Evolutionary conservation across 2,797 vertebrate genomes (phyloP).

Genomic region (Limosa lapponica): DNA sequence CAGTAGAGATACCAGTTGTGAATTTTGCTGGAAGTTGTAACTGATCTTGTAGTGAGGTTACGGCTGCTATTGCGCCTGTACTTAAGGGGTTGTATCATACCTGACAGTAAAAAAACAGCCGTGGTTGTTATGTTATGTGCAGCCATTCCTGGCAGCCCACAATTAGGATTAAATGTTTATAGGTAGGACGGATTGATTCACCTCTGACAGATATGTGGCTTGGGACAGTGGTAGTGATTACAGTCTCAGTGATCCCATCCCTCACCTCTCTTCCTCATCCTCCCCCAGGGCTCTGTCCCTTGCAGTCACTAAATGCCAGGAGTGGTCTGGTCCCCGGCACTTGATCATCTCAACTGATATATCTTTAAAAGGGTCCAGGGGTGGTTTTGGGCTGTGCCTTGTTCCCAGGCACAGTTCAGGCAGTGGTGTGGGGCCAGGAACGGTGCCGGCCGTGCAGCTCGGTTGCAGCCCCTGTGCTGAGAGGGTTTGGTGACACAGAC

Average conservation of each 20-base stretch:
- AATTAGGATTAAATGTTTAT: fast-evolving
- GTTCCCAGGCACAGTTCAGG: not conserved
- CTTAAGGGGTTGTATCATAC: not conserved
- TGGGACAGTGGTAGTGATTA: not conserved
- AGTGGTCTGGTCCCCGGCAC: not conserved
- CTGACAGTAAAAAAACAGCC: not conserved
- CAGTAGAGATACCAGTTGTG: not conserved
- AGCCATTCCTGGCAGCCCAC: fast-evolving
- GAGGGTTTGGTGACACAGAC: not conserved
- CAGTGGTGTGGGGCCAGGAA: fast-evolving
- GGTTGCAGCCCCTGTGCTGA: not conserved
- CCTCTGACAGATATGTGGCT: fast-evolving
- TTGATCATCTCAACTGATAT: not conserved
- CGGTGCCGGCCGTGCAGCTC: fast-evolving
- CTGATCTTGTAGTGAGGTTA: not conserved
- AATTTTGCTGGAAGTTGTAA: not conserved
- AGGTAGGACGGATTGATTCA: not conserved
- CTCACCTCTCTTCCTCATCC: not conserved
- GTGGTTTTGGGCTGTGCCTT: not conserved
- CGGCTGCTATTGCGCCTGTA: not conserved
- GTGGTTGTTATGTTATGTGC: not conserved
- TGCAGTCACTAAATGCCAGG: not conserved
- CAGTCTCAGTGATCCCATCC: not conserved
- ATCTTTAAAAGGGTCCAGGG: not conserved
- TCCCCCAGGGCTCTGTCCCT: not conserved